Evolutionary conservation across 2,797 vertebrate genomes (phyloP), one percentile per base, ranked within the genome.

Genomic region (Sparus aurata): DNA sequence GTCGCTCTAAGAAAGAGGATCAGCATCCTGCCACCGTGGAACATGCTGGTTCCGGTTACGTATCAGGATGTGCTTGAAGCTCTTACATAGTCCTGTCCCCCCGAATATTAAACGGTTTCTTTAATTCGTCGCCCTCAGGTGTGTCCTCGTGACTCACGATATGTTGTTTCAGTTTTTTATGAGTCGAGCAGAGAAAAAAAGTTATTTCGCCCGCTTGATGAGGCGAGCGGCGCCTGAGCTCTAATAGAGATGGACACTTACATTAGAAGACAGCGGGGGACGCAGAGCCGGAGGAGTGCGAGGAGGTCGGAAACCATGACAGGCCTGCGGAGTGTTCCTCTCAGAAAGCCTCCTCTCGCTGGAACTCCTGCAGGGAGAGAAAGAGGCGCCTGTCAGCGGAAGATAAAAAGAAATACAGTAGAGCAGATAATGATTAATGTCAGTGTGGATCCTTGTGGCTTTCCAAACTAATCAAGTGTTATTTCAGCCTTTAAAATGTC

Each of bases 191-290:
- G 34, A 27, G 25, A 55, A 4, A 34, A 53, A 58, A 78, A 43
- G 67, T 54, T 8, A 50, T 49, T 41, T 50, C 53, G 6, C 57
- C 49, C 34, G 47, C 30, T 58, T 10, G 20, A 61, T 7, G 27
- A 53, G 47, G 3, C n/a, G 13, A 34, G 11, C 16, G 15, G 57
- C 23, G 12, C n/a, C 43, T 23, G 49, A 52, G 46, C 18, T 46
- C 18, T 49, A 22, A 49, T 0, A 27, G 27, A 65, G 38, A 77
- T 1, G 3, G n/a, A 59, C n/a, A 85, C 90, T 86, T 83, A 94
- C 93, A 93, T 94, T 86, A 91, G 84, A 91, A 88, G 87, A 89
- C 88, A 87, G 91, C 76, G 15, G 91, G 90, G 85, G 82, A 85
- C 25, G 80, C 84, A 84, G 75, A 77, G 76, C 64, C 67, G 74